Evolutionary conservation across 2,888 invertebrate species (phyloP), one percentile per base, ranked within the genome.

Genomic region (Drosophila mimetica): DNA sequence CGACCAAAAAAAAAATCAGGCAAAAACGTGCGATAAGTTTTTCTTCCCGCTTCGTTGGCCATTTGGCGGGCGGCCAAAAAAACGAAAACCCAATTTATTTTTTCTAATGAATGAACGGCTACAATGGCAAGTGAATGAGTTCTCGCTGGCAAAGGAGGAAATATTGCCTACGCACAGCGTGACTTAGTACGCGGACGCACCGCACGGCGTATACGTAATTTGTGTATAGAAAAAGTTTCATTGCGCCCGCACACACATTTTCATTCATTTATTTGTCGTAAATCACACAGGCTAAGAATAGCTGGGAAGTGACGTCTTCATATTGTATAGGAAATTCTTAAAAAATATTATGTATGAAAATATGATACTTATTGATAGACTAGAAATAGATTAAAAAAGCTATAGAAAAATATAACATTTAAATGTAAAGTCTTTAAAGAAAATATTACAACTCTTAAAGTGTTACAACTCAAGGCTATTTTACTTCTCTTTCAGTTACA

Each of bases 121-220:
- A 52, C 52, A 42, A 47, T 16, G 42, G 39, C 34, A 25, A 44
- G 46, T 50, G 71, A 76, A 76, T 81, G 71, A 71, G 61, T 73
- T 67, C 41, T 44, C 44, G 42, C 50, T 51, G 50, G 57, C 74
- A 18, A 18, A 46, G 37, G 28, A 64, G 48, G 54, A 72, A 75
- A 74, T 65, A 60, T 57, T 42, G 50, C 71, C 57, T 64, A 59
- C 74, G 64, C 78, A 74, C 76, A 70, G 69, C 81, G 50, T 66
- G 71, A 69, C 65, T 77, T 77, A 74, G 60, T 66, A 77, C 57
- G 58, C 70, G 59, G 39, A 36, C 63, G 61, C 30, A 52, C 55
- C 44, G 63, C 52, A 66, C 70, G 53, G 77, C 83, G 84, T 84
- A 83, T 83, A 77, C 79, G 81, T 74, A 77, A 70, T 51, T 61